Base-by-base conservation (phyloP, 2,888 invertebrate genomes). In the Junonia oenone region DNA sequence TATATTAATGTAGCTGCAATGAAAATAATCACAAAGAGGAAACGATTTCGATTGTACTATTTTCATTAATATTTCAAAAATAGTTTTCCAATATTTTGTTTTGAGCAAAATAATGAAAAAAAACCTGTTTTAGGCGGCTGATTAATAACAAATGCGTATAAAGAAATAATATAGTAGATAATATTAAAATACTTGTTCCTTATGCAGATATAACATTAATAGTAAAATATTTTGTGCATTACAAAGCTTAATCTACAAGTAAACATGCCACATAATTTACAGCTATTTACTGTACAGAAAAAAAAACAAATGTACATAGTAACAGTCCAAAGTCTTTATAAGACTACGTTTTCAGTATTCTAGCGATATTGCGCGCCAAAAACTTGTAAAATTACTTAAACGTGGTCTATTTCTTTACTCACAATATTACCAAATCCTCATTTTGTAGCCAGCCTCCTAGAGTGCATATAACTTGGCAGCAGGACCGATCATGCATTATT, bases 221-320 rank as follows among this genome's bases (percentile, higher is more conserved):
- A 57, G 48, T 60, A 73, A 69, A 71, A 72, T 61, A 61, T 56
- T 72, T 80, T 76, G 83, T 83, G 83, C 82, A 80, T 76, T 66
- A 68, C 68, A 69, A 73, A 77, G 72, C 73, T 78, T 78, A 80
- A 63, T 67, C 75, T 76, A 80, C 76, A 82, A 74, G 71, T 70
- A 76, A 75, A 75, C 73, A 82, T 75, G 81, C 75, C 73, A 82
- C 75, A 69, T 71, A 78, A 78, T 76, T 71, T 76, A 80, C 69
- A 75, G 66, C 69, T 73, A 81, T 66, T 65, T 62, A 73, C 75
- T 81, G 77, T 83, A 81, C 81, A 75, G 68, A 66, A 74, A 40
- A 11, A 2, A 43, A 76, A 75, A 66, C 69, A 81, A n/a, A 75
- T 79, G 73, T 78, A 78, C 76, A 77, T 66, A 64, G 67, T 71